phyloP scores from a whole-genome alignment of 2,797 vertebrate species.

The Avahi laniger region DNA sequence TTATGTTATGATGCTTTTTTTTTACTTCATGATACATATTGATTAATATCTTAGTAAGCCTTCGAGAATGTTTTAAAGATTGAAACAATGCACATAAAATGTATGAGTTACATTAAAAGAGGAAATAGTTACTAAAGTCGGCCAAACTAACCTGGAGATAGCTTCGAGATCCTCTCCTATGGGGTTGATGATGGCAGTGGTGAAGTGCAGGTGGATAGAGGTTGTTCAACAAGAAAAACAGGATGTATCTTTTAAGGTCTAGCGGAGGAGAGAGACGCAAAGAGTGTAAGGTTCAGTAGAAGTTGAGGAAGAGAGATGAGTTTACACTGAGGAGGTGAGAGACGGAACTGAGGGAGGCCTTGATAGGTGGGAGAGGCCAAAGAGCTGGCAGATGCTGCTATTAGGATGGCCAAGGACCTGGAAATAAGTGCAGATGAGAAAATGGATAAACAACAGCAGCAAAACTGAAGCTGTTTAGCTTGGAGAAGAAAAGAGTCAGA shows the following conservation, averaged over 20 bases:
- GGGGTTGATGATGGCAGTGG: not conserved
- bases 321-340: not conserved
- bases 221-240: not conserved
- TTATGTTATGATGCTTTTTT: not conserved
- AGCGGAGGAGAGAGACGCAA: not conserved
- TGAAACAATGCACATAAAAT: not conserved
- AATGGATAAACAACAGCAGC: not conserved
- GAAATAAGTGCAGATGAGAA: not conserved
- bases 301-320: not conserved
- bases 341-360: not conserved
- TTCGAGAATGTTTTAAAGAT: conserved; percentile 23
- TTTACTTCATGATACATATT: not conserved
- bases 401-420: not conserved
- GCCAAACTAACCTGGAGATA: not conserved
- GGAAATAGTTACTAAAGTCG: not conserved
- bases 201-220: not conserved
- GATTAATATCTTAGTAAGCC: not conserved
- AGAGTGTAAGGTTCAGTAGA: not conserved
- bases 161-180: not conserved
- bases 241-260: not conserved
- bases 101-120: not conserved
- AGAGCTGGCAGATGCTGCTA: not conserved
- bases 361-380: not conserved
- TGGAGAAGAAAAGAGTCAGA: not conserved
- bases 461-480: not conserved